Evolutionary conservation across 2,113 vertebrate genomes (phyloP).

Genomic region (Heliornis fulica): DNA sequence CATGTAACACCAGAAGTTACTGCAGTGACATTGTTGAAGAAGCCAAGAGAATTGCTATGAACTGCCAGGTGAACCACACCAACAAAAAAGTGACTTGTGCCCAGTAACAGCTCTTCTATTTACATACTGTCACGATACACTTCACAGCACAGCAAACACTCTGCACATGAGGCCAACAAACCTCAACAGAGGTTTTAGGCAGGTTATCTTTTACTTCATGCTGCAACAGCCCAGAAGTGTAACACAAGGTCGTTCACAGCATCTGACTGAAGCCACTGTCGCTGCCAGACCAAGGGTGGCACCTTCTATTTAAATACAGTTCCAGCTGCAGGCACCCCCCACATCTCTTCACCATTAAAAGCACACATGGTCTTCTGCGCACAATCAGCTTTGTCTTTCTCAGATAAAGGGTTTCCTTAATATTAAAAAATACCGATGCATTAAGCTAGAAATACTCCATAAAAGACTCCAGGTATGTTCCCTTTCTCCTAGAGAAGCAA

Average conservation of each 20-base stretch:
- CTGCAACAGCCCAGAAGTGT: neutral
- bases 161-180: neutral
- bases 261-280: neutral
- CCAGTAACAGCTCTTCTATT: neutral
- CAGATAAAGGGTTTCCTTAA: neutral
- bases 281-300: neutral
- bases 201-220: neutral
- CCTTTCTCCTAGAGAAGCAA: neutral
- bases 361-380: neutral
- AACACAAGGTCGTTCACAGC: neutral
- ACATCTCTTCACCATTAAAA: neutral
- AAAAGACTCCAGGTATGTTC: neutral
- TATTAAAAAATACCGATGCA: neutral
- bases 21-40: accelerated
- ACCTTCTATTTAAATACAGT: neutral
- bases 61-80: neutral
- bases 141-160: neutral
- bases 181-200: neutral
- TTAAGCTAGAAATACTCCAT: neutral
- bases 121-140: neutral
- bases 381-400: neutral
- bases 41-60: neutral
- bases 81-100: neutral
- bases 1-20: neutral
- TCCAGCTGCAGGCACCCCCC: neutral